Evolutionary conservation across 2,113 vertebrate genomes (phyloP).

Genomic region (Caranx ignobilis): DNA sequence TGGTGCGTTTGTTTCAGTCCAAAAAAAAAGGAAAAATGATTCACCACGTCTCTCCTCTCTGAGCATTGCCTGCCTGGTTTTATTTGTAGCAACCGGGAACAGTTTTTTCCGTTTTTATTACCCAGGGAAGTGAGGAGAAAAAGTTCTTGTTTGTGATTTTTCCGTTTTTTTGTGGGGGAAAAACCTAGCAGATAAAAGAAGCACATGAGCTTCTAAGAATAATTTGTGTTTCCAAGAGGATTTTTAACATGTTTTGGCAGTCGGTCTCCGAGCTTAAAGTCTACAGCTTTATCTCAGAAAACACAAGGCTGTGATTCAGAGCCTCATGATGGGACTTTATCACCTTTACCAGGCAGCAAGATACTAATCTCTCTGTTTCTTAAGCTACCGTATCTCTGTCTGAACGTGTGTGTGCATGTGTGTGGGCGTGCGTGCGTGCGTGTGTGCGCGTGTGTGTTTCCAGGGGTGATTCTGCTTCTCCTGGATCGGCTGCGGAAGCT

Average conservation of each 20-base stretch:
- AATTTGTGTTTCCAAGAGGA: slow-evolving; percentile 4
- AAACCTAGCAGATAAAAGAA: not conserved
- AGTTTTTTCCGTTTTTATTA: slow-evolving; percentile 34
- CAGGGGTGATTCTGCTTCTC: slow-evolving; percentile 96
- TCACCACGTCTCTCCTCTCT: slow-evolving; percentile 26
- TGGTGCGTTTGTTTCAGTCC: slow-evolving; percentile 38
- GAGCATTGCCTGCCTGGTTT: slow-evolving; percentile 35
- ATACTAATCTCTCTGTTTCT: slow-evolving; percentile 40
- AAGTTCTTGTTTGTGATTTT: not conserved
- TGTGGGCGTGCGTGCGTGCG: too few relatives aligned
- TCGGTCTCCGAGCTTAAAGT: slow-evolving; percentile 6
- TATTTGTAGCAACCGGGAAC: slow-evolving; percentile 13
- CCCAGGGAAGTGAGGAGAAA: not conserved
- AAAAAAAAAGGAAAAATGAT: not conserved
- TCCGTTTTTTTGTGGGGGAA: not conserved
- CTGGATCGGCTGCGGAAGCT: slow-evolving; percentile 96
- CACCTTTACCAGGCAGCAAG: slow-evolving; percentile 37
- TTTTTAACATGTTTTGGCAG: slow-evolving; percentile 21
- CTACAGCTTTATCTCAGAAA: slow-evolving; percentile 39
- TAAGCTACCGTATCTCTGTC: slow-evolving; percentile 23
- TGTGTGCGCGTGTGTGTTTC: not conserved
- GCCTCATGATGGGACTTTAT: slow-evolving; percentile 41
- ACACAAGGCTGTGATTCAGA: slow-evolving; percentile 30
- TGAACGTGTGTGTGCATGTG: not conserved
- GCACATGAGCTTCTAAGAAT: not conserved